phyloP scores from a whole-genome alignment of 1,140 invertebrate genomes.

The Latrodectus geometricus region DNA sequence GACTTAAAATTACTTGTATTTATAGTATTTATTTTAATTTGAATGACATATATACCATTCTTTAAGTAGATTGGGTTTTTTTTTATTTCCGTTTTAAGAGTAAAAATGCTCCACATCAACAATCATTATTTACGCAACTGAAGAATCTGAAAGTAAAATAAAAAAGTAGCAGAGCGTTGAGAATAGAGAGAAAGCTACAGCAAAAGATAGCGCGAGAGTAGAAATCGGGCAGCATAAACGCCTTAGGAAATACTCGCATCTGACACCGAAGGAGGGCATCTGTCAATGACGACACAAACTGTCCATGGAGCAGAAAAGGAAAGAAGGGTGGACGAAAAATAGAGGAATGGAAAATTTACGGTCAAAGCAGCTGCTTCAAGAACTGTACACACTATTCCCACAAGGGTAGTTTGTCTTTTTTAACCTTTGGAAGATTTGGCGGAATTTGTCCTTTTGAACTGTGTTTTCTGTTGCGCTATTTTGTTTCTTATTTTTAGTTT shows the following conservation, averaged over 20 bases:
- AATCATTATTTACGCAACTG: no score
- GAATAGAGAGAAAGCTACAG: no score
- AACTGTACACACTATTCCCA: conserved; percentile 31
- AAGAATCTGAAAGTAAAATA: no score
- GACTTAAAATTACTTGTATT: no score
- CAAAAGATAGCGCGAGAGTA: no score
- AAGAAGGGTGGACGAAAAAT: neutral
- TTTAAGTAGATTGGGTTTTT: no score
- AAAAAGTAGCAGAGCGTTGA: no score
- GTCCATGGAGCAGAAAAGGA: neutral
- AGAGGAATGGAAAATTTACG: conserved; percentile 44
- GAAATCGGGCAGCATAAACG: no score
- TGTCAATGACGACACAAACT: conserved; percentile 43
- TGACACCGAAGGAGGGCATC: conserved; percentile 20
- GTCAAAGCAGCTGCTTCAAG: conserved; percentile 34
- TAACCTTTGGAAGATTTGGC: conserved; percentile 36
- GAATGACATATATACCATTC: no score
- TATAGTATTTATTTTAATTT: no score
- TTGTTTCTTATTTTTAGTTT: neutral
- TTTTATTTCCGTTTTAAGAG: no score
- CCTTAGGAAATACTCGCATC: neutral
- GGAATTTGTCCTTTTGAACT: conserved; percentile 38
- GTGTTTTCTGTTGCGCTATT: neutral
- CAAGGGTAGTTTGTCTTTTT: conserved; percentile 32
- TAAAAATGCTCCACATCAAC: no score